Conservation (phyloP, 2,113 vertebrate genomes). For the Caranx ignobilis region DNA sequence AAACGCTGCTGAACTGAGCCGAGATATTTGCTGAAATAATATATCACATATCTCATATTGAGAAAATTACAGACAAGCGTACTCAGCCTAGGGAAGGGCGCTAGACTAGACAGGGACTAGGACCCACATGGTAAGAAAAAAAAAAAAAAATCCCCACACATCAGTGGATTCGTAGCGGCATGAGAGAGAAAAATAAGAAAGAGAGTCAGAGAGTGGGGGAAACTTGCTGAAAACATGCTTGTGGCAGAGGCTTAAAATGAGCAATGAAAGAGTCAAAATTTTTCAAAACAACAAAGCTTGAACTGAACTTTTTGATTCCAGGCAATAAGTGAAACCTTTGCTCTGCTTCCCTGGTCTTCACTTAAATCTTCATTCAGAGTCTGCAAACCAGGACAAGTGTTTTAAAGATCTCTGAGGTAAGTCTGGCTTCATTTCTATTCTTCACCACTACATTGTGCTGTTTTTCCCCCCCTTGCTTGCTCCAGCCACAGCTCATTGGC, state of each 20-base stretch:
- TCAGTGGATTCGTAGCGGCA: slow-evolving; percentile 53
- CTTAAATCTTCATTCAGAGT: slow-evolving; percentile 24
- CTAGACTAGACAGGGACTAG: slow-evolving; percentile 69
- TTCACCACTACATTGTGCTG: slow-evolving; percentile 3
- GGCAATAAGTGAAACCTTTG: slow-evolving; percentile 15
- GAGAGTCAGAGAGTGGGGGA: slow-evolving; percentile 41
- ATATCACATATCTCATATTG: slow-evolving; percentile 75
- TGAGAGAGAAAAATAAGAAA: slow-evolving; percentile 58
- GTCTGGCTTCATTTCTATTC: slow-evolving; percentile 46
- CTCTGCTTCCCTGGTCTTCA: slow-evolving; percentile 5
- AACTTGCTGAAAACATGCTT: slow-evolving; percentile 52
- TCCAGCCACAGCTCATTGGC: slow-evolving; percentile 56
- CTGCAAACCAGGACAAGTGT: slow-evolving; percentile 33
- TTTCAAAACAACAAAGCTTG: slow-evolving; percentile 16
- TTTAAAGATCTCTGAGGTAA: slow-evolving; percentile 64
- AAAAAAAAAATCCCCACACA: slow-evolving; percentile 54
- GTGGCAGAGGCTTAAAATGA: slow-evolving; percentile 53
- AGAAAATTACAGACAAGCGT: slow-evolving; percentile 82
- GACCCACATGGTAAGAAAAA: slow-evolving; percentile 73
- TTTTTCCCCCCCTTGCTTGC: slow-evolving; percentile 16
- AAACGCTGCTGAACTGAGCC: slow-evolving; percentile 46
- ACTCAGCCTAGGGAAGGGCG: slow-evolving; percentile 66
- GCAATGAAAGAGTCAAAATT: slow-evolving; percentile 32
- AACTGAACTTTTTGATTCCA: slow-evolving; percentile 34
- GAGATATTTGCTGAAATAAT: slow-evolving; percentile 73